A percentile compares a stretch with the other conserved stretches of the same genome.
Conservation (phyloP, 2,113 vertebrate genomes). For the Ellobius talpinus region DNA sequence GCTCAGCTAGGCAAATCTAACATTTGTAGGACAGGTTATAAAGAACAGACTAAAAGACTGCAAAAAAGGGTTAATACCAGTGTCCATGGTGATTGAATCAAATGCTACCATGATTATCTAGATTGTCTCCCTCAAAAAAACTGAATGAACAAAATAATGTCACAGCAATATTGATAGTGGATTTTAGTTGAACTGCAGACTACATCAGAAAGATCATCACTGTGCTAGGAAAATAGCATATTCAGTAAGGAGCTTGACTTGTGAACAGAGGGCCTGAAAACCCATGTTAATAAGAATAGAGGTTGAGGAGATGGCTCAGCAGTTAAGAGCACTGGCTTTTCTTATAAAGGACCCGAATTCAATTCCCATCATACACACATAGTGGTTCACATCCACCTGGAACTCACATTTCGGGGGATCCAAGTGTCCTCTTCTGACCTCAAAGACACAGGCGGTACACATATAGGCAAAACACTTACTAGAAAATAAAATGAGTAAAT, state of each 20-base stretch:
- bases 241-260: neutral
- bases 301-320: neutral
- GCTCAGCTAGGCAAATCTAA: neutral
- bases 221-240: neutral
- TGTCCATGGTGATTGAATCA: neutral
- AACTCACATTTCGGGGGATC: neutral
- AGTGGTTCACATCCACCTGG: neutral
- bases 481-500: neutral
- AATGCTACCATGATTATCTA: neutral
- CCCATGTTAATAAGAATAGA: neutral
- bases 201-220: neutral
- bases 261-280: neutral
- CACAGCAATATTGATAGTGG: neutral
- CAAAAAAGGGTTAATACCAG: neutral
- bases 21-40: neutral
- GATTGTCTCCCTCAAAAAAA: conserved; percentile 11
- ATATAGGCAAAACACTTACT: neutral
- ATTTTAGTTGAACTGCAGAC: neutral
- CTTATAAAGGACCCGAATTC: neutral
- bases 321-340: too few species aligned
- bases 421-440: neutral
- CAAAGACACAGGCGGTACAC: too few species aligned
- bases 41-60: neutral
- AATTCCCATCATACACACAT: neutral
- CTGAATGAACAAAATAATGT: neutral